Evolutionary conservation across 2,888 invertebrate species (phyloP), one percentile per base, ranked within the genome.

Genomic region (Oligia strigilis): DNA sequence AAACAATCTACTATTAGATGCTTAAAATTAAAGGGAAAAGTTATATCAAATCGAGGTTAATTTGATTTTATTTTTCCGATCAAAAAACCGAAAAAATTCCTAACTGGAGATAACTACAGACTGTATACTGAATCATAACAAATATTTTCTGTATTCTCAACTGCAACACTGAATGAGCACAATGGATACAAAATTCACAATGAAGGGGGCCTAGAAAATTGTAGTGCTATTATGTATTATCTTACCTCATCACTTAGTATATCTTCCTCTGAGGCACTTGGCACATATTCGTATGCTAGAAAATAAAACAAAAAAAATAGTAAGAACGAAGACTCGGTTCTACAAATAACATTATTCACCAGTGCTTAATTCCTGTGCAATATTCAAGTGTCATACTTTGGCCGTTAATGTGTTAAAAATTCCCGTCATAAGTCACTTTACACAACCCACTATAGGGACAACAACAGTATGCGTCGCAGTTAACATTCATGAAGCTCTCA

Each of bases 261-360:
- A 95, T 99, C 99, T 96, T 99, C 99, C 95, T 99, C 99, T 11
- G 98, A 98, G 82, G 97, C 98, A 92, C 98, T 98, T 79, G 99
- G 98, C 86, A 99, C 97, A 95, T 99, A 99, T 97, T 99, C 99
- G 95, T 98, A 99, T 69, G 99, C 99, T 99, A 84, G 86, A 90
- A 88, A 90, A 88, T 86, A 81, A 84, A 82, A 75, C 13, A 60
- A 40, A 36, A 60, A 40, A 36, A n/a, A 64, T 80, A 72, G 0
- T 64, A 55, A 40, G 46, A 70, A 29, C 8, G 36, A 46, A 64
- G 43, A 60, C n/a, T 52, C 19, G 19, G 23, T n/a, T 5, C 6
- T n/a, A 4, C 29, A n/a, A 55, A 29, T 65, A 69, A 49, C 23
- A 67, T 74, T 69, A 81, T 49, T 74, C 40, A 70, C 71, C 67